phyloP scores from a whole-genome alignment of 2,888 invertebrate species.

The Ferrisia virgata region DNA sequence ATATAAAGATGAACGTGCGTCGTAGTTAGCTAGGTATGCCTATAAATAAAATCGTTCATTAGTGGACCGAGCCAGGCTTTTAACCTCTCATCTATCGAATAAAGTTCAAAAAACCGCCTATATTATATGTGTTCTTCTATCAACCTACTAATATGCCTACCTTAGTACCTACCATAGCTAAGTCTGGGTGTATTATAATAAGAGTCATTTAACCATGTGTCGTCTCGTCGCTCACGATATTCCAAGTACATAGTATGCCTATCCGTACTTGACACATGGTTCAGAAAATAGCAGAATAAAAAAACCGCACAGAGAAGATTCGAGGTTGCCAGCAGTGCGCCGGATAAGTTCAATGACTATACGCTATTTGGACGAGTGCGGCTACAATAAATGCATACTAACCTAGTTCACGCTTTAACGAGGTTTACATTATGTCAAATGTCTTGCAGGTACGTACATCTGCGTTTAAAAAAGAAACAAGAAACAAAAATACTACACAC shows the following conservation, averaged over 20 bases:
- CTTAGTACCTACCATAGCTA: too few species aligned
- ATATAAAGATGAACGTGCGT: too few species aligned
- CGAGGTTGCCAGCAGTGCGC: constrained; percentile 12
- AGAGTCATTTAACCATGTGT: not conserved
- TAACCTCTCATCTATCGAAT: too few species aligned
- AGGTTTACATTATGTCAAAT: constrained; percentile 32
- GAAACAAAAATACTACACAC: not conserved
- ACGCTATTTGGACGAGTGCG: not conserved
- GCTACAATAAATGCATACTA: constrained; percentile 39
- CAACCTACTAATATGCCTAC: not conserved
- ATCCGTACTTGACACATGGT: not conserved
- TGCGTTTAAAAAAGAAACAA: not conserved
- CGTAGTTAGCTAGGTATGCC: too few species aligned
- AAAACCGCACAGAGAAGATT: not conserved
- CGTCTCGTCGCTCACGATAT: not conserved
- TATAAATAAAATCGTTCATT: too few species aligned
- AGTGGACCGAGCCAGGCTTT: too few species aligned
- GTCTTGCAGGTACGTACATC: constrained; percentile 26
- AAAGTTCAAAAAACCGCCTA: not conserved
- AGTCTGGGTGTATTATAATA: not conserved
- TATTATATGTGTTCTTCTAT: not conserved
- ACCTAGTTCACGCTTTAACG: constrained; percentile 39
- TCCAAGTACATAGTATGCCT: too few species aligned
- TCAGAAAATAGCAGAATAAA: not conserved
- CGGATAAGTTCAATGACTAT: constrained; percentile 33